phyloP scores from a whole-genome alignment of 2,113 vertebrate genomes.

The Neolamprologus brichardi region DNA sequence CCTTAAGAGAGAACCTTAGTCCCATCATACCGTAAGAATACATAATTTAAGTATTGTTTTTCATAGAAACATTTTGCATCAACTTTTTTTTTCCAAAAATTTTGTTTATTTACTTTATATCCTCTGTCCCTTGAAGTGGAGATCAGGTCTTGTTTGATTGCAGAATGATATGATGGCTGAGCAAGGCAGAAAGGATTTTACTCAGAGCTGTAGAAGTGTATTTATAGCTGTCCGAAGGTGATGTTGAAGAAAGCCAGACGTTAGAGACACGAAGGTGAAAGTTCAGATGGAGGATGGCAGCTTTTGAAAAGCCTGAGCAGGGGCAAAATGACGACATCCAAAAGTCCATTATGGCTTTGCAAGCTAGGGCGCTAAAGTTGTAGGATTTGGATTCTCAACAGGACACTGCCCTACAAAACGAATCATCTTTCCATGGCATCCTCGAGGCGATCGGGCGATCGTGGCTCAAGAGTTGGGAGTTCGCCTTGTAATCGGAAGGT shows the following conservation, averaged over 20 bases:
- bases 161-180: neutral
- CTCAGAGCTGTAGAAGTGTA: neutral
- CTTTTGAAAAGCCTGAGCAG: neutral
- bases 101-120: neutral
- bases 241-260: accelerated
- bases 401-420: neutral
- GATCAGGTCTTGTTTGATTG: neutral
- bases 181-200: neutral
- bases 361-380: accelerated
- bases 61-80: neutral
- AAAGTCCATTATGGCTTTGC: neutral
- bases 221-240: neutral
- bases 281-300: neutral
- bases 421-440: neutral
- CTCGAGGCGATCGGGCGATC: accelerated
- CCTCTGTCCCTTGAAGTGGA: neutral
- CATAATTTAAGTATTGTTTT: accelerated
- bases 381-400: neutral
- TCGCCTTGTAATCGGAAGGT: accelerated
- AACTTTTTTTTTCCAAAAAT: accelerated
- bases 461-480: too few species aligned
- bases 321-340: neutral
- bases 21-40: accelerated
- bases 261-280: neutral
- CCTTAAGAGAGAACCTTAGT: neutral